Base-by-base conservation (phyloP, 2,797 vertebrate species). In the Molossus alvarezi region DNA sequence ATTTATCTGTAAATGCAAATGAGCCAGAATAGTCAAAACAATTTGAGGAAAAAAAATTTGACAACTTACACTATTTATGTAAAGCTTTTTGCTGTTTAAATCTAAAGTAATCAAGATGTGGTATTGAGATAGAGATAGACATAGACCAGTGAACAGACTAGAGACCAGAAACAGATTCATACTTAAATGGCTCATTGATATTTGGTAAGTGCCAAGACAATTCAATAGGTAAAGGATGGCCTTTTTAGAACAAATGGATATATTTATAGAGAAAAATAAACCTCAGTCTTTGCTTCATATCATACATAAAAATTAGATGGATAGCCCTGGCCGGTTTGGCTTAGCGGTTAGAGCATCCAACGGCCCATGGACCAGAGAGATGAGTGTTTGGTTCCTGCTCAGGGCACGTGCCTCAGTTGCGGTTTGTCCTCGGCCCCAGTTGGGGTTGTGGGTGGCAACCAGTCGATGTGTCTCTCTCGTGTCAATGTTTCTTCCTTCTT, bases 11-110 rank as follows among this genome's bases (percentile, higher is more conserved):
- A 80, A 62, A 62, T 60, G 23, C 33, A 57, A 10, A 57, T 82
- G 48, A 79, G n/a, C 51, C 12, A 88, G 64, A 93, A 79, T 60
- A 93, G 53, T 27, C 14, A 90, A 79, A 95, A 85, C 5, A 57
- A 55, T 71, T 91, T 57, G 27, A 57, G 51, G 67, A 18, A 73
- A 29, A 25, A 71, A 71, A 48, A 71, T 9, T 85, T 18, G 18
- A 21, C 37, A 58, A 45, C 13, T 91, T 87, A 23, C 2, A 27
- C 55, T 48, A n/a, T 79, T 17, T 69, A 25, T 48, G 45, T 76
- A 77, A 65, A 86, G 13, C n/a, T 92, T 80, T 71, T 80, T 71
- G 48, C 76, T 88, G 27, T 48, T 41, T 48, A 88, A 81, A 85
- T 37, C 33, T 29, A 81, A 7, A 45, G 9, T 73, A 62, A 57